phyloP scores from a whole-genome alignment of 1,140 invertebrate genomes.

The Dendrolimus punctatus region DNA sequence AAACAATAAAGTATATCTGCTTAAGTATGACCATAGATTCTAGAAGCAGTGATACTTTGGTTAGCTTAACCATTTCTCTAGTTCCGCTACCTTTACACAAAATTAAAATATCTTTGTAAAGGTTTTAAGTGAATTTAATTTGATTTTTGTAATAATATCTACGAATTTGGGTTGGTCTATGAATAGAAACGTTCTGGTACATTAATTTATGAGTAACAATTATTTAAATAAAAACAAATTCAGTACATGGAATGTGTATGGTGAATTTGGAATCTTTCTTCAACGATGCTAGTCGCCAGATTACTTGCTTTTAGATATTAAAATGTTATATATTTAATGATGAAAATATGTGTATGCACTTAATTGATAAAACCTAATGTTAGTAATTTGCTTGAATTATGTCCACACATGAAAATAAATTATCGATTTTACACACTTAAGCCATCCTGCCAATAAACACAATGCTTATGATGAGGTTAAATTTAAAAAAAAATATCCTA shows the following conservation, averaged over 20 bases:
- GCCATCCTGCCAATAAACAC: conserved; percentile 68
- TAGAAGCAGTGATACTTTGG: too few species aligned
- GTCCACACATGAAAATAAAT: conserved; percentile 51
- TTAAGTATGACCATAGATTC: too few species aligned
- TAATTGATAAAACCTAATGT: conserved; percentile 58
- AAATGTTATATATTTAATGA: conserved; percentile 38
- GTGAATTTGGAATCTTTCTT: conserved; percentile 67
- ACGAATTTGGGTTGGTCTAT: too few species aligned
- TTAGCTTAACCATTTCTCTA: too few species aligned
- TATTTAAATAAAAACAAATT: conserved; percentile 7
- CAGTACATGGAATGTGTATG: background rate
- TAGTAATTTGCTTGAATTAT: conserved; percentile 47
- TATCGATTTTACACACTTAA: conserved; percentile 66
- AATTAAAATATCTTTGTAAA: too few species aligned
- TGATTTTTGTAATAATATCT: too few species aligned
- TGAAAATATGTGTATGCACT: conserved; percentile 56
- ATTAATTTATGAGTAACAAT: too few species aligned
- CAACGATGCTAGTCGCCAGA: conserved; percentile 62
- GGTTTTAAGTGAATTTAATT: too few species aligned
- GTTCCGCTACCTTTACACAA: too few species aligned
- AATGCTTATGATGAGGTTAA: conserved; percentile 69
- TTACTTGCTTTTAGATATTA: conserved; percentile 60
- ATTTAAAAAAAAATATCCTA: conserved; percentile 60
- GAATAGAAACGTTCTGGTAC: too few species aligned
- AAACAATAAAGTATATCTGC: too few species aligned